phyloP scores from a whole-genome alignment of 2,113 vertebrate species.

The Scophthalmus maximus region DNA sequence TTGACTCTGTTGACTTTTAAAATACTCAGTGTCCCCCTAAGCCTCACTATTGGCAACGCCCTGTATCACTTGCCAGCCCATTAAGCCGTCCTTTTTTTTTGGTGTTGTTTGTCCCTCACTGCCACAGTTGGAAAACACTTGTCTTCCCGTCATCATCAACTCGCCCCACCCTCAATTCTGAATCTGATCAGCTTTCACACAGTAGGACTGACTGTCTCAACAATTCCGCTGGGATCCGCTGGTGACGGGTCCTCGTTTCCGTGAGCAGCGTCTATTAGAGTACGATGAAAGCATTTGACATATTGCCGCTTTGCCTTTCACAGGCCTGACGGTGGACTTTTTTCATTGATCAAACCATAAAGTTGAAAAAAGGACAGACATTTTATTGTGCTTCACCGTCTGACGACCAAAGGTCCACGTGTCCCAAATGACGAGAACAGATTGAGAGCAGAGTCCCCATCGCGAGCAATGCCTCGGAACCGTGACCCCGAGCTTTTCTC shows the following conservation, averaged over 20 bases:
- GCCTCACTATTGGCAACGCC: conserved; percentile 66
- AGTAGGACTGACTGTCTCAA: background rate
- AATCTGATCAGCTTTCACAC: background rate
- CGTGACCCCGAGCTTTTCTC: background rate
- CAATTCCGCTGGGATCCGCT: background rate
- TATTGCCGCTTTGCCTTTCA: conserved; percentile 10
- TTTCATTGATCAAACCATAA: conserved; percentile 29
- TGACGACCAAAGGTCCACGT: conserved; percentile 3
- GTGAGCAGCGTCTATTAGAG: background rate
- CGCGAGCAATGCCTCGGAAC: background rate
- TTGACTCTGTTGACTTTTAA: conserved; percentile 51
- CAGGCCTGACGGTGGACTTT: conserved; percentile 4
- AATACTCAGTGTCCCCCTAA: conserved; percentile 50
- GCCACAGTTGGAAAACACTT: background rate
- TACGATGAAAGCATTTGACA: background rate
- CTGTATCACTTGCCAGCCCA: conserved; percentile 31
- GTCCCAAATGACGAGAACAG: conserved; percentile 17
- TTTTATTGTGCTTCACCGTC: background rate
- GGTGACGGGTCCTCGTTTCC: conserved; percentile 12
- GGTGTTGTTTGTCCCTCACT: background rate
- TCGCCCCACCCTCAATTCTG: background rate
- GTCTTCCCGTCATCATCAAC: conserved; percentile 9
- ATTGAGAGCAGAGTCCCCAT: background rate
- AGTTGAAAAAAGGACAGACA: conserved; percentile 8
- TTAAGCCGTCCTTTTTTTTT: background rate